Evolutionary conservation across 1,140 invertebrate genomes (phyloP).

Genomic region (Theocolax elegans): DNA sequence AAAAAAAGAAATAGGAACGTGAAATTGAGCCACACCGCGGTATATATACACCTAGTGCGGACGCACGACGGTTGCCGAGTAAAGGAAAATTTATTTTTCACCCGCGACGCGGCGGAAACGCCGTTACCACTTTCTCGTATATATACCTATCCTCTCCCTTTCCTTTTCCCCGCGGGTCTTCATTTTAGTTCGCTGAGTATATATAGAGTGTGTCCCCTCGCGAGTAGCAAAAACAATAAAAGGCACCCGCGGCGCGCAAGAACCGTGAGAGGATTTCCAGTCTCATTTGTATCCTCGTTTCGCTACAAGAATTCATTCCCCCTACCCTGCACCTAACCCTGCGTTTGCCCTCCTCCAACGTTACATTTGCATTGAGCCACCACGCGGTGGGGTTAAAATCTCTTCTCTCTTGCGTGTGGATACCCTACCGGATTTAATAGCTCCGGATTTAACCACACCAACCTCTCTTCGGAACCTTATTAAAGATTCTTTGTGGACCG

Average conservation of each 20-base stretch:
- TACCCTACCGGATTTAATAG: neutral
- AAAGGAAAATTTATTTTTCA: slow-evolving; percentile 19
- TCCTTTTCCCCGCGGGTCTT: neutral
- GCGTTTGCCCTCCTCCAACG: no score
- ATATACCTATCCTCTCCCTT: neutral
- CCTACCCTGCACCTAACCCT: neutral
- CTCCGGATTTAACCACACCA: neutral
- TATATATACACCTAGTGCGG: neutral
- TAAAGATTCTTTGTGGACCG: slow-evolving; percentile 13
- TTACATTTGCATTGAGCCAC: slow-evolving; percentile 30
- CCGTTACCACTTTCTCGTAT: neutral
- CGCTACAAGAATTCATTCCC: slow-evolving; percentile 7
- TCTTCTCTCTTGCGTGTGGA: no score
- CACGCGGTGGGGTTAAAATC: neutral
- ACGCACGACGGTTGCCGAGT: neutral
- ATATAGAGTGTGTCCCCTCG: no score
- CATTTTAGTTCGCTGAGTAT: no score
- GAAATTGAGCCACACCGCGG: neutral
- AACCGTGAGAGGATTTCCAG: slow-evolving; percentile 18
- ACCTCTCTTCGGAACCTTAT: slow-evolving; percentile 1
- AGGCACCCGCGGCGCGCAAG: neutral
- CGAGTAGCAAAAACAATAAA: slow-evolving; percentile 9
- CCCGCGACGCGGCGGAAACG: neutral
- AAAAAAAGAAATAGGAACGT: neutral
- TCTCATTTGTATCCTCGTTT: slow-evolving; percentile 30